Conservation (phyloP, 2,888 invertebrate genomes). For the Sphecodes monilicornis region DNA sequence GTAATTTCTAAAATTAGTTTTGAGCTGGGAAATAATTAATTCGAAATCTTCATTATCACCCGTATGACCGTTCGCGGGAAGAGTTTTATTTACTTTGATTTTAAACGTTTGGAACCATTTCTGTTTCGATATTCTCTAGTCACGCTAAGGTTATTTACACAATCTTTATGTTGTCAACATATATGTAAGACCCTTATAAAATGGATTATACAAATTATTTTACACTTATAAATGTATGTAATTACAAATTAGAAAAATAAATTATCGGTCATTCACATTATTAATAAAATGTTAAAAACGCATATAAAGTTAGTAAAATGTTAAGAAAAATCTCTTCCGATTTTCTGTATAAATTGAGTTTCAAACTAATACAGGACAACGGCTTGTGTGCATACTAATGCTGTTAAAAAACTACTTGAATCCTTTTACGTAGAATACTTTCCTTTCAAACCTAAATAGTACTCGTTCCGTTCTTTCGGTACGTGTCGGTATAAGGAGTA, state of each 20-base stretch:
- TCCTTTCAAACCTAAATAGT: background rate
- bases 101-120: too few species aligned
- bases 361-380: background rate
- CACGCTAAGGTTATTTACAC: too few species aligned
- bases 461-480: slow-evolving; percentile 1
- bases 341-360: background rate
- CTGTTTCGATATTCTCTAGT: too few species aligned
- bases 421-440: background rate
- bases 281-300: background rate
- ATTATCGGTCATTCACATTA: background rate
- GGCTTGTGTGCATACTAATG: background rate
- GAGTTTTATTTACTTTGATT: too few species aligned
- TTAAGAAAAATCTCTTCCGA: background rate
- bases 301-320: background rate
- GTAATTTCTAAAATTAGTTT: too few species aligned
- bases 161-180: too few species aligned
- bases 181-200: too few species aligned
- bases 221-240: too few species aligned
- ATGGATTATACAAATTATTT: too few species aligned
- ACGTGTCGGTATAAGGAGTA: slow-evolving; percentile 14
- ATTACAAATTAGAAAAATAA: background rate
- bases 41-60: too few species aligned
- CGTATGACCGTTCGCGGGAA: too few species aligned
- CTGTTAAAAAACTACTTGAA: background rate
- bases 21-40: too few species aligned